Evolutionary conservation across 2,113 vertebrate genomes (phyloP), one percentile per base, ranked within the genome.

Genomic region (Crotalus helleri): DNA sequence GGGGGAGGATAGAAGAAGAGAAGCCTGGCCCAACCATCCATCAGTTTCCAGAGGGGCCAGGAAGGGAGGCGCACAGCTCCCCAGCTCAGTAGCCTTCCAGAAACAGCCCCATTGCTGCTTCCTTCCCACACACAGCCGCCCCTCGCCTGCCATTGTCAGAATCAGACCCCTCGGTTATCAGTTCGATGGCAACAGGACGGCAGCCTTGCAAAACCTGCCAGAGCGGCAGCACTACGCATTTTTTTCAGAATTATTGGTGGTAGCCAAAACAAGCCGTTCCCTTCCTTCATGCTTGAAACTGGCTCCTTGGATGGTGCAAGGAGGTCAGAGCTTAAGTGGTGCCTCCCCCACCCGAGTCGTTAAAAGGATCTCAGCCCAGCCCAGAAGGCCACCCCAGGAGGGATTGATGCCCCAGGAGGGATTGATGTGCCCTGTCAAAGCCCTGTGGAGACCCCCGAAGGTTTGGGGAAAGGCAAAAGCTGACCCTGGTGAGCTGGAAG

Each of bases 221-320:
- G 39, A 39, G 39, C 2, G 39, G 39, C 39, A 39, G 39, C 39
- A 39, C 39, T 7, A 69, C 29, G 1, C 64, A n/a, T 69, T 33
- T n/a, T 69, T 33, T 29, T 1, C 11, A 13, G 10, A 61, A 29
- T 69, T n/a, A 69, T 6, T 5, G 15, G 4, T 5, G 64, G 29
- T 33, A 69, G 64, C 29, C 95, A 95, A 96, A 96, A 94, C 92
- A 95, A 88, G 92, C 89, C 29, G 1, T 26, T 51, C 64, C 19
- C 21, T 33, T 10, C 53, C 61, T 15, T 64, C 4, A 2, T 13
- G 6, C 2, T 81, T 51, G 49, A 81, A 15, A 21, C 89, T 39
- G 11, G 29, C 24, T 26, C 10, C 12, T 89, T 29, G 21, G n/a
- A 46, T 21, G 2, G 13, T 5, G 15, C 23, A 5, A 12, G 44